Percentiles rank a stretch among this genome's conserved stretches.
Evolutionary conservation across 2,888 invertebrate species (phyloP).

Genomic region (Tinea trinotella): DNA sequence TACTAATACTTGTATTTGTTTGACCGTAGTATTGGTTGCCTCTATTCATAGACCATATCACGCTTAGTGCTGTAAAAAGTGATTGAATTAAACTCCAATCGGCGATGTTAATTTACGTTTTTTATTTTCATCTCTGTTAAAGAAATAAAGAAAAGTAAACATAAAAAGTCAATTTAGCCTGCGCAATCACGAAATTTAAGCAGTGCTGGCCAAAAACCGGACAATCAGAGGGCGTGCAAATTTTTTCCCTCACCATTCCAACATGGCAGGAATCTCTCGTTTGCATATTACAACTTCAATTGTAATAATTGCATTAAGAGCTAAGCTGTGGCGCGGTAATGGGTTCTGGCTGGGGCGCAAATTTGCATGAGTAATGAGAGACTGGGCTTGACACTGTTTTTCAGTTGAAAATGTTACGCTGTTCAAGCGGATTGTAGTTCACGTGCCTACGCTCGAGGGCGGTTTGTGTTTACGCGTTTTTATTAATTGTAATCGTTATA

Average conservation of each 20-base stretch:
- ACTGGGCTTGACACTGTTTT: slow-evolving; percentile 36
- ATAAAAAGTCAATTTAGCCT: neutral
- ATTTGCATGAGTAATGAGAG: slow-evolving; percentile 55
- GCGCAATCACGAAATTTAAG: slow-evolving; percentile 1
- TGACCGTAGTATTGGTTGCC: too few relatives aligned
- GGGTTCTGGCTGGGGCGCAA: slow-evolving; percentile 26
- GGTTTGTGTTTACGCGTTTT: too few relatives aligned
- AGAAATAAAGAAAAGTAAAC: neutral
- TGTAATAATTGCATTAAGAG: slow-evolving; percentile 44
- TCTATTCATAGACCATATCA: too few relatives aligned
- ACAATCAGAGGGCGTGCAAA: slow-evolving; percentile 7
- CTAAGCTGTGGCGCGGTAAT: slow-evolving; percentile 21
- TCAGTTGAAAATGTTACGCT: slow-evolving; percentile 24
- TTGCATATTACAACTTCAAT: slow-evolving; percentile 41
- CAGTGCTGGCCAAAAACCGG: neutral
- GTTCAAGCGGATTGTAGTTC: slow-evolving; percentile 3
- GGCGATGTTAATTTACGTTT: too few relatives aligned
- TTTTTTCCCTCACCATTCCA: slow-evolving; percentile 3
- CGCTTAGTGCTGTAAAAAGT: too few relatives aligned
- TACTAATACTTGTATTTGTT: too few relatives aligned
- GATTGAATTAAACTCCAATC: too few relatives aligned
- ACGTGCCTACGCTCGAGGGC: neutral
- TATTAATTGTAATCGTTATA: too few relatives aligned
- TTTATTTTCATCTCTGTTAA: too few relatives aligned
- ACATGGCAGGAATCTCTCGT: slow-evolving; percentile 22